phyloP scores from a whole-genome alignment of 2,113 vertebrate species.

The Eudyptes chrysolophus region DNA sequence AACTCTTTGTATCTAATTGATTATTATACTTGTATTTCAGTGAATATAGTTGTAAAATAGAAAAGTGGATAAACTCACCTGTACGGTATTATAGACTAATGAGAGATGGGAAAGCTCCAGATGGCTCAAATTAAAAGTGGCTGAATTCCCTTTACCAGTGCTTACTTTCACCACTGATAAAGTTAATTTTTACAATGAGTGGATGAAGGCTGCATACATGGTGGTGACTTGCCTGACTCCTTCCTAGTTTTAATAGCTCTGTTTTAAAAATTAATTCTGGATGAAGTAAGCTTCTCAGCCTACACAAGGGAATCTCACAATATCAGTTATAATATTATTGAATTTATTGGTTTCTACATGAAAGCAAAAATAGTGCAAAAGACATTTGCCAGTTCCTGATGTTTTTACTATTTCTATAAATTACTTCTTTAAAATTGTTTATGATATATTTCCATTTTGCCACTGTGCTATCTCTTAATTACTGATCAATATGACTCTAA shows the following conservation, averaged over 20 bases:
- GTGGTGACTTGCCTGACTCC: background rate
- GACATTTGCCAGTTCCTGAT: background rate
- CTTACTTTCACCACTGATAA: background rate
- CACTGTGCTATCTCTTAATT: slow-evolving; percentile 56
- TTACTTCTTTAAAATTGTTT: slow-evolving; percentile 35
- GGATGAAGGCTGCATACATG: background rate
- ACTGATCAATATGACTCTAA: slow-evolving; percentile 75
- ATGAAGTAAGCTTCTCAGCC: background rate
- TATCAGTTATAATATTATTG: slow-evolving; percentile 15
- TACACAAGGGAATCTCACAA: background rate
- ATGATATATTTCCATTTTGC: slow-evolving; percentile 48
- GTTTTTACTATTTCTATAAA: slow-evolving; percentile 24
- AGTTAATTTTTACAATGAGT: background rate
- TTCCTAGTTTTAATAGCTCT: slow-evolving; percentile 16
- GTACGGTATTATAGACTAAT: background rate
- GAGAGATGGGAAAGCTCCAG: background rate
- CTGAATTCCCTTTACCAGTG: background rate
- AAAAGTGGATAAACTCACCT: background rate
- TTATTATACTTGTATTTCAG: background rate
- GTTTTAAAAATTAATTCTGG: slow-evolving; percentile 55
- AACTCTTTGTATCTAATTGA: background rate
- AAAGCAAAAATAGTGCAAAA: slow-evolving; percentile 10
- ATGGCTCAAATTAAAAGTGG: background rate
- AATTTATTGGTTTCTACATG: slow-evolving; percentile 12
- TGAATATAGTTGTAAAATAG: background rate